Base-by-base conservation (phyloP, 1,140 invertebrate genomes). In the Pseudomyrmex gracilis region DNA sequence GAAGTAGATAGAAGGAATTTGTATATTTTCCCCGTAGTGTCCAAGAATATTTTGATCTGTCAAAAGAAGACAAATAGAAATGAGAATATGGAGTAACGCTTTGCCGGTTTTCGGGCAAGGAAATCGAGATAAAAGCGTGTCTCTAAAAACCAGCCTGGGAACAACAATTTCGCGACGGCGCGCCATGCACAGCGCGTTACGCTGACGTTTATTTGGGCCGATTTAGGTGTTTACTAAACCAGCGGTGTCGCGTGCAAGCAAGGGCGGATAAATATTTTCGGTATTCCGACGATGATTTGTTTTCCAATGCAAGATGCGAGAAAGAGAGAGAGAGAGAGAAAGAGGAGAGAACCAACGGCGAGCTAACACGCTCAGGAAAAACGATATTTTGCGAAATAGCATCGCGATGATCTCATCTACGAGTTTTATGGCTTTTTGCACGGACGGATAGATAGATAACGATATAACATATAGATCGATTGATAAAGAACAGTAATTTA, bases 221-320 rank as follows among this genome's bases (percentile, higher is more conserved):
- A 87, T 87, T 87, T 85, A 74, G 63, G 64, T 84, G 86, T 87
- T 87, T 87, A 74, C 82, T 70, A 70, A 80, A 80, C 76, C 66
- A 71, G 43, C 22, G 53, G 64, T 80, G 76, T 80, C 76, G 86
- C 51, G 34, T 51, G 15, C 13, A 47, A 34, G 51, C 57, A 12
- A 22, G 57, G 43, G n/a, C 22, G 64, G 57, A 84, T 86, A 87
- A 87, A 87, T 73, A 74, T 84, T 70, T 61, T 66, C 24, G 68
- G 64, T 64, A 24, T 63, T 73, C 64, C 68, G 55, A 47, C 49
- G 34, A 34, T 61, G 60, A 73, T 83, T 70, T 73, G 51, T 55
- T 67, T 84, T 22, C 51, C n/a, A 45, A 20, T 53, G n/a, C 43
- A n/a, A 22, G 51, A 70, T 51, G 66, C 22, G 55, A 7, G 7